phyloP scores from a whole-genome alignment of 2,113 vertebrate species.

The Gnathonemus echidnorhynchus region DNA sequence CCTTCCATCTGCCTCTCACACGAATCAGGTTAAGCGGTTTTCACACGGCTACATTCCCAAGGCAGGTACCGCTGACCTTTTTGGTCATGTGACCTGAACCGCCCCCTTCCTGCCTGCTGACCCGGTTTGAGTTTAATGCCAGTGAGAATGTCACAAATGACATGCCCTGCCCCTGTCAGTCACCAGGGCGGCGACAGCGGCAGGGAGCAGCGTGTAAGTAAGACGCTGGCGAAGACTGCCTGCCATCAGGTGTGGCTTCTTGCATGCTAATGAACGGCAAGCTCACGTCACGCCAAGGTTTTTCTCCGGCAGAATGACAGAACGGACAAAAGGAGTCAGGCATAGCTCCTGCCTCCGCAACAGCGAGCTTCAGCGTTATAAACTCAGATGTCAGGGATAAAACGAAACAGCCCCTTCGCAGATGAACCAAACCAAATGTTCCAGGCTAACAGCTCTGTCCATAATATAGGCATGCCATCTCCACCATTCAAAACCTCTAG shows the following conservation, averaged over 20 bases:
- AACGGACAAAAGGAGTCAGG: not conserved
- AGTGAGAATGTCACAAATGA: not conserved
- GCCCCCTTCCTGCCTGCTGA: not conserved
- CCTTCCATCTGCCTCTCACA: not conserved
- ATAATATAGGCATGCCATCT: not conserved
- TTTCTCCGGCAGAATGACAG: not conserved
- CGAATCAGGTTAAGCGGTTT: not conserved
- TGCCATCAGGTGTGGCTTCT: not conserved
- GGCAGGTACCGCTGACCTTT: not conserved
- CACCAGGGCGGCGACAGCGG: not conserved
- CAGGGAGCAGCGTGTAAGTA: not conserved
- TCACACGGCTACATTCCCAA: not conserved
- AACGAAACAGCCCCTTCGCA: not conserved
- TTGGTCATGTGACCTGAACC: not conserved
- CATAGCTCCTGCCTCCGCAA: not conserved
- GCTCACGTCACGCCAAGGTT: not conserved
- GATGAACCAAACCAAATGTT: not conserved
- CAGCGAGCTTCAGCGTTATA: not conserved
- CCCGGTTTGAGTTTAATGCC: not conserved
- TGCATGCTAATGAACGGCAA: not conserved
- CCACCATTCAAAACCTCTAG: not conserved
- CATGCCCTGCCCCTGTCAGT: not conserved
- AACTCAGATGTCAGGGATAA: not conserved
- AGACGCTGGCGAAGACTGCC: not conserved
- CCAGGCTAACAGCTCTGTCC: not conserved